These are phyloP conservation scores for Amblyteles armatorius DNA, from an alignment of 2,888 invertebrate species.

Conservation along the genomic window DNA sequence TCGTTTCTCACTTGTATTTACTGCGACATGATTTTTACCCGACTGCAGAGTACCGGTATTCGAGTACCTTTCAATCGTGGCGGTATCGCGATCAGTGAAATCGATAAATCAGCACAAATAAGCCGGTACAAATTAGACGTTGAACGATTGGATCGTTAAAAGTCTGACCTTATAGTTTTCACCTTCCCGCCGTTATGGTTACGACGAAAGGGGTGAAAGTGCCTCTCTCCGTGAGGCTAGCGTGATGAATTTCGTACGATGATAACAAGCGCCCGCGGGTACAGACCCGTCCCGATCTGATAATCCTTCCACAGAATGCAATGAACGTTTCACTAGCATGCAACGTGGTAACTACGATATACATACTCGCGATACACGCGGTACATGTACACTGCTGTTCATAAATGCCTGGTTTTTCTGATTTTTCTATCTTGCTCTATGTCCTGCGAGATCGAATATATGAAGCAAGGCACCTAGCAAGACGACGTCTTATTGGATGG, in stretches of 20 bases:
- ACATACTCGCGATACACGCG: neutral
- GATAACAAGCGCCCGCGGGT: slow-evolving; percentile 41
- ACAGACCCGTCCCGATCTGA: slow-evolving; percentile 51
- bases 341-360: slow-evolving; percentile 44
- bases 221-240: slow-evolving; percentile 18
- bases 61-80: too few relatives aligned
- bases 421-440: too few relatives aligned
- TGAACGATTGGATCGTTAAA: slow-evolving; percentile 36
- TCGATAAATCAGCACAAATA: neutral
- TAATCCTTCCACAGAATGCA: slow-evolving; percentile 36
- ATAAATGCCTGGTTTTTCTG: too few relatives aligned
- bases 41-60: too few relatives aligned
- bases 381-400: neutral
- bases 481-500: too few relatives aligned
- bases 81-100: neutral
- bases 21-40: too few relatives aligned
- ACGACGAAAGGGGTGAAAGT: slow-evolving; percentile 23
- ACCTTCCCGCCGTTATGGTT: neutral
- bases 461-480: too few relatives aligned
- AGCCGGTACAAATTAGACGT: neutral
- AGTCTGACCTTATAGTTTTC: slow-evolving; percentile 29
- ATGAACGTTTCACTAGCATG: slow-evolving; percentile 49
- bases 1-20: too few relatives aligned
- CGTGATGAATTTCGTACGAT: slow-evolving; percentile 57
- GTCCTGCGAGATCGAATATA: too few relatives aligned